Evolutionary conservation across 2,113 vertebrate genomes (phyloP).

Genomic region (Cyanoderma ruficeps): DNA sequence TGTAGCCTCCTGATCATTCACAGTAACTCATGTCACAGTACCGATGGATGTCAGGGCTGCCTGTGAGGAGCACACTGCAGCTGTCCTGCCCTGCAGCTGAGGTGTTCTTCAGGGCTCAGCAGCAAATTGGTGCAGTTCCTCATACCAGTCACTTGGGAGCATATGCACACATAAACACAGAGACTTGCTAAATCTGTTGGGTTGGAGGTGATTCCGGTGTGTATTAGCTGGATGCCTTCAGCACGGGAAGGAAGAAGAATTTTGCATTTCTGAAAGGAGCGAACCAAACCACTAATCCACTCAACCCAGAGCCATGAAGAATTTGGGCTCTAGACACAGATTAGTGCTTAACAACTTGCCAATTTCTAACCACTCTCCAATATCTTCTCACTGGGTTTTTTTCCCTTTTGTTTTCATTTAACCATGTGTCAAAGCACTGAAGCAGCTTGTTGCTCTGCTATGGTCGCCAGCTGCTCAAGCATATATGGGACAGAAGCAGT

Average conservation of each 20-base stretch:
- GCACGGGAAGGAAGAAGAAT: not conserved
- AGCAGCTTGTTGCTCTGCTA: constrained; percentile 8
- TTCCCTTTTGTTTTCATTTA: constrained; percentile 14
- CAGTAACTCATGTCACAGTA: not conserved
- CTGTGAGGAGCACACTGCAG: not conserved
- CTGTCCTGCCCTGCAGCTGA: not conserved
- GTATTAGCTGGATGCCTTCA: not conserved
- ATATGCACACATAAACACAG: not conserved
- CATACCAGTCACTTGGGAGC: not conserved
- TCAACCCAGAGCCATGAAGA: accelerated
- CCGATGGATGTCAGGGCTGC: not conserved
- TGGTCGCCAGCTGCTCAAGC: not conserved
- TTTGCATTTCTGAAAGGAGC: not conserved
- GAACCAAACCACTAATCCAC: not conserved
- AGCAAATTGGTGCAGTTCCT: not conserved
- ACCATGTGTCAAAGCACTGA: not conserved
- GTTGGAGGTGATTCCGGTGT: not conserved
- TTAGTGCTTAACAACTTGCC: not conserved
- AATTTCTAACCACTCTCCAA: not conserved
- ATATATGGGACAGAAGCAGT: not conserved
- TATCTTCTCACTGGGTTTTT: not conserved
- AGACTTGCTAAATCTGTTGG: accelerated
- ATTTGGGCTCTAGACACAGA: not conserved
- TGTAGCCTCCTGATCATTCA: not conserved
- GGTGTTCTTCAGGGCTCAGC: not conserved